Conservation (phyloP, 2,797 vertebrate species). For the Enteromius fasciolatus region DNA sequence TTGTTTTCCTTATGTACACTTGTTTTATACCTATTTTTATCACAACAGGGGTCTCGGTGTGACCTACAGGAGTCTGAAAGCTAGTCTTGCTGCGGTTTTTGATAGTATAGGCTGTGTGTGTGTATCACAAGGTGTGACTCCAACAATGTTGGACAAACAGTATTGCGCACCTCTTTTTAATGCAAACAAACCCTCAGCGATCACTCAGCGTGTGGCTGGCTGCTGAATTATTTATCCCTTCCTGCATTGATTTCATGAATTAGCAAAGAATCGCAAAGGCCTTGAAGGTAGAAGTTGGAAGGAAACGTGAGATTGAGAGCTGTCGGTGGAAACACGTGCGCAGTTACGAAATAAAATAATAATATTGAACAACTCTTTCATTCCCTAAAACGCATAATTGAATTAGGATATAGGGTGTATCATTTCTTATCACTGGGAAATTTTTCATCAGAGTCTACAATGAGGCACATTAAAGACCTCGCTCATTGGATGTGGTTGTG, state of each 20-base stretch:
- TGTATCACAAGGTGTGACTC: conserved; percentile 9
- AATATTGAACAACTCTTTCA: not conserved
- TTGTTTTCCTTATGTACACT: conserved; percentile 5
- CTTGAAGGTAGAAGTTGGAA: conserved; percentile 47
- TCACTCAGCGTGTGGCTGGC: conserved; percentile 59
- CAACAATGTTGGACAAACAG: conserved; percentile 41
- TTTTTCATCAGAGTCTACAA: conserved; percentile 6
- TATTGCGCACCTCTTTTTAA: conserved; percentile 54
- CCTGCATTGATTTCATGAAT: conserved; percentile 72
- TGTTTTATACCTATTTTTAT: conserved; percentile 20
- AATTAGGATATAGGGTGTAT: not conserved
- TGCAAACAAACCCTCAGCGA: conserved; percentile 60
- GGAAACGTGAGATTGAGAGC: conserved; percentile 2
- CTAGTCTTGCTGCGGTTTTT: conserved; percentile 23
- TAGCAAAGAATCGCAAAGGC: conserved; percentile 65
- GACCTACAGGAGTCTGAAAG: conserved; percentile 25
- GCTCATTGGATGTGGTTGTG: not conserved
- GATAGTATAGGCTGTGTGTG: not conserved
- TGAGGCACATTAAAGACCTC: not conserved
- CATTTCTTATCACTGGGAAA: not conserved
- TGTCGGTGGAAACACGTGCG: conserved; percentile 32
- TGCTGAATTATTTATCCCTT: conserved; percentile 71
- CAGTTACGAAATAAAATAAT: not conserved
- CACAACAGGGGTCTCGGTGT: not conserved
- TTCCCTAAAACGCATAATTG: conserved; percentile 11